Evolutionary conservation across 2,888 invertebrate species (phyloP).

Genomic region (Malacosoma neustria): DNA sequence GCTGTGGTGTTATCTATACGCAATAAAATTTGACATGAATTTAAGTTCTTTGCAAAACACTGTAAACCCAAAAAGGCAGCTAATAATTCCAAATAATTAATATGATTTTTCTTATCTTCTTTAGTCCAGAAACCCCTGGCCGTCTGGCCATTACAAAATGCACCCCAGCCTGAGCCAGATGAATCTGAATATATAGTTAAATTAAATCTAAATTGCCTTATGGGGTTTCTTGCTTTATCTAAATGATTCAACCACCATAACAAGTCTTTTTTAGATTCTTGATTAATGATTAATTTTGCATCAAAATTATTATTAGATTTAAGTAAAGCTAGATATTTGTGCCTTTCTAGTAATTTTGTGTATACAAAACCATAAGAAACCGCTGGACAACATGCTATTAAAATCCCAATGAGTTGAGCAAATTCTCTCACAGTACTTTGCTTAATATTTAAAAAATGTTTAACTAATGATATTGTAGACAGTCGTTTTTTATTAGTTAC

Average conservation of each 20-base stretch:
- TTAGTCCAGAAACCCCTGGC: constrained; percentile 5
- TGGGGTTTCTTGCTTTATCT: neutral
- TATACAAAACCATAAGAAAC: constrained; percentile 9
- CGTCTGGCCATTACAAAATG: constrained; percentile 1
- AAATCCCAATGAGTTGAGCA: constrained; percentile 10
- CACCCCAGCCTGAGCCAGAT: constrained; percentile 7
- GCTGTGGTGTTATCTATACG: constrained; percentile 14
- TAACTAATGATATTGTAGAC: neutral
- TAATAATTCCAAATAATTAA: constrained; percentile 5
- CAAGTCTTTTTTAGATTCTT: neutral
- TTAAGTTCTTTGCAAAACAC: neutral
- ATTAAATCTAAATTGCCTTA: neutral
- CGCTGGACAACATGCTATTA: constrained; percentile 14
- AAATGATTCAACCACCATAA: neutral
- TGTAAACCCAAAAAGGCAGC: neutral
- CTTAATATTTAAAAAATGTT: neutral
- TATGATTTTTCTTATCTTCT: constrained; percentile 3
- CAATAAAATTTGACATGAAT: constrained; percentile 6
- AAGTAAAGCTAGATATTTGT: neutral
- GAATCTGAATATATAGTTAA: neutral
- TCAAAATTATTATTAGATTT: neutral
- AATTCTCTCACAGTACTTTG: constrained; percentile 6
- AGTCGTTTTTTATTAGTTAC: neutral
- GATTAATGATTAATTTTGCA: neutral
- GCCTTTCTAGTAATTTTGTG: neutral